Percentiles rank a stretch among this genome's conserved stretches.
Evolutionary conservation across 2,888 invertebrate genomes (phyloP).

Genomic region (Napeogenes sylphis): DNA sequence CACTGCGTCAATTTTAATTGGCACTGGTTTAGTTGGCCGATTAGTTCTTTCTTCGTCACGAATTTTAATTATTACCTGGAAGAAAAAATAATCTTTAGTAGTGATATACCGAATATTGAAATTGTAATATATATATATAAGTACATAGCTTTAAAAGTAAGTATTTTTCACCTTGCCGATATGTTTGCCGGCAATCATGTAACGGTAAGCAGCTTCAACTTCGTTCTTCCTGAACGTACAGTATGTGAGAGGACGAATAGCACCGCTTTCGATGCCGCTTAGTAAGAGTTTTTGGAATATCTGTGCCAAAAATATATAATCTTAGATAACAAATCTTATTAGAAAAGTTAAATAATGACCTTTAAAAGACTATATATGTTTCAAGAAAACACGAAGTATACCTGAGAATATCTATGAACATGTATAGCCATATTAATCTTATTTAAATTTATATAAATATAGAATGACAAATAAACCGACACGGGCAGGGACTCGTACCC

Average conservation of each 20-base stretch:
- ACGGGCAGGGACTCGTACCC: too few relatives aligned
- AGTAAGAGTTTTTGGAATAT: conserved; percentile 76
- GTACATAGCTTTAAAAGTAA: neutral
- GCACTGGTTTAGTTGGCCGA: conserved; percentile 45
- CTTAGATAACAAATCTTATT: too few relatives aligned
- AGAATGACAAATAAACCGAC: too few relatives aligned
- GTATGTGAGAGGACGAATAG: conserved; percentile 80
- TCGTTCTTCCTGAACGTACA: conserved; percentile 78
- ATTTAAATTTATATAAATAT: too few relatives aligned
- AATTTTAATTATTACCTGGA: conserved; percentile 73
- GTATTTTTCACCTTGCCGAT: conserved; percentile 78
- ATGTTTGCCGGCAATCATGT: conserved; percentile 83
- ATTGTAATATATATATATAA: neutral
- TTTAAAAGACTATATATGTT: too few relatives aligned
- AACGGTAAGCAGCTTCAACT: conserved; percentile 80
- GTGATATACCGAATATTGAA: neutral
- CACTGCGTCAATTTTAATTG: conserved; percentile 50
- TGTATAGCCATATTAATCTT: too few relatives aligned
- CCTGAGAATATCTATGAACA: too few relatives aligned
- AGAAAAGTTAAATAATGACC: too few relatives aligned
- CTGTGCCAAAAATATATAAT: conserved; percentile 36
- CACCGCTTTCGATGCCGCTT: conserved; percentile 79
- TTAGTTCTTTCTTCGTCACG: conserved; percentile 66
- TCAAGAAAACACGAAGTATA: too few relatives aligned
- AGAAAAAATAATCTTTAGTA: conserved; percentile 6